Evolutionary conservation across 2,113 vertebrate species (phyloP).

Genomic region (Felis catus): DNA sequence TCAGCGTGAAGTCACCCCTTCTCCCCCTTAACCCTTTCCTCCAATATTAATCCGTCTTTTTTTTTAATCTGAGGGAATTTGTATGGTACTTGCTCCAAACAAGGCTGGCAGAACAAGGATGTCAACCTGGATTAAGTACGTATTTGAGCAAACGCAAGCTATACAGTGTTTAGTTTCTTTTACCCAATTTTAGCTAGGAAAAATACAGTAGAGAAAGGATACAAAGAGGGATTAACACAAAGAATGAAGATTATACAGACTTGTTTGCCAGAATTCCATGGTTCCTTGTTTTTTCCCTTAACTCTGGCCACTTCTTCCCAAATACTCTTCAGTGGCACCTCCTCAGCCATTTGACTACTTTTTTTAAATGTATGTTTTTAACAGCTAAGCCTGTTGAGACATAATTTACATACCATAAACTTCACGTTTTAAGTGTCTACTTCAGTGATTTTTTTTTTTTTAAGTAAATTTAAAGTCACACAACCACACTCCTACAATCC

Average conservation of each 20-base stretch:
- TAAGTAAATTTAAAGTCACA: background rate
- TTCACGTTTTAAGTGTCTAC: background rate
- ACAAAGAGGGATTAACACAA: background rate
- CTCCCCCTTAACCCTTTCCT: background rate
- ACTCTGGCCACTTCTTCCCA: background rate
- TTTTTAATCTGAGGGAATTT: background rate
- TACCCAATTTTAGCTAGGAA: background rate
- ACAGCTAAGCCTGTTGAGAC: background rate
- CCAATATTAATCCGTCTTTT: background rate
- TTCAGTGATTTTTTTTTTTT: background rate
- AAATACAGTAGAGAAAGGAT: background rate
- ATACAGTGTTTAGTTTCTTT: background rate
- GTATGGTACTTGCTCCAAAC: background rate
- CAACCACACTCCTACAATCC: background rate
- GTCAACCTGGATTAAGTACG: background rate
- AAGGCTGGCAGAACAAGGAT: background rate
- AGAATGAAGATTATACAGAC: background rate
- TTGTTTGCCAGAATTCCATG: background rate
- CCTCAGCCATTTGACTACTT: background rate
- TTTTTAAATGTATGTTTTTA: background rate
- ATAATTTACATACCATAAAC: background rate
- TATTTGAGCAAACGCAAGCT: background rate
- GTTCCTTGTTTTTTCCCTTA: background rate
- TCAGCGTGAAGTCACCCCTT: background rate
- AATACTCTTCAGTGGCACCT: background rate